Base-by-base conservation (phyloP, 2,113 vertebrate genomes). In the Arothron firmamentum region DNA sequence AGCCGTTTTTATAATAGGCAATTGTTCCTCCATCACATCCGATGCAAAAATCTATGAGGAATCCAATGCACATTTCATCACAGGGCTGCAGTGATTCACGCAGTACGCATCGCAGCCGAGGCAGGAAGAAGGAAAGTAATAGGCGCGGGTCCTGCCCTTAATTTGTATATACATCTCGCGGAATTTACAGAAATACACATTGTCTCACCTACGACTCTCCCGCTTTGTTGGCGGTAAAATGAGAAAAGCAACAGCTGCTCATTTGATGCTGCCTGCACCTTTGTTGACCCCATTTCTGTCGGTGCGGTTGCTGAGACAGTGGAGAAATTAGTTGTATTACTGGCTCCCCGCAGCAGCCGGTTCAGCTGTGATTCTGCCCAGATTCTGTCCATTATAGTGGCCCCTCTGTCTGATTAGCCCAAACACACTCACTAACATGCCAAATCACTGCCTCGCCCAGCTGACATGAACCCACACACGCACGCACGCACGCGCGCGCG, bases 391-490 rank as follows among this genome's bases (percentile, higher is more conserved):
- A 98, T 98, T 98, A 98, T 91, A 89, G 90, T 92, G 92, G 92
- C 93, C 95, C 93, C 95, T 90, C 75, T 93, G 91, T 93, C 94
- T 97, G 94, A 98, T 95, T 94, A 88, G 94, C 91, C 92, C 91
- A 94, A 94, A 95, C 96, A 94, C 92, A 94, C 92, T 94, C 93
- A 92, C 94, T 98, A 96, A 98, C 92, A 97, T 96, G 95, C 94
- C 94, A 97, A 98, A 97, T 96, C 93, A 98, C 94, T 96, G 91
- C 91, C 93, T 95, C 92, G 91, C 93, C 91, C 92, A 81, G 89
- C 88, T 90, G 83, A 90, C 83, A 83, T 86, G 89, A 93, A 89
- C 90, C 90, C 34, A 38, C 34, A 38, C 34, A 9, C 34, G 3
- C 34, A 12, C 34, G 11, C 34, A 38, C 34, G 11, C 34, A 34